Evolutionary conservation across 2,113 vertebrate genomes (phyloP).

Genomic region (Scortum barcoo): DNA sequence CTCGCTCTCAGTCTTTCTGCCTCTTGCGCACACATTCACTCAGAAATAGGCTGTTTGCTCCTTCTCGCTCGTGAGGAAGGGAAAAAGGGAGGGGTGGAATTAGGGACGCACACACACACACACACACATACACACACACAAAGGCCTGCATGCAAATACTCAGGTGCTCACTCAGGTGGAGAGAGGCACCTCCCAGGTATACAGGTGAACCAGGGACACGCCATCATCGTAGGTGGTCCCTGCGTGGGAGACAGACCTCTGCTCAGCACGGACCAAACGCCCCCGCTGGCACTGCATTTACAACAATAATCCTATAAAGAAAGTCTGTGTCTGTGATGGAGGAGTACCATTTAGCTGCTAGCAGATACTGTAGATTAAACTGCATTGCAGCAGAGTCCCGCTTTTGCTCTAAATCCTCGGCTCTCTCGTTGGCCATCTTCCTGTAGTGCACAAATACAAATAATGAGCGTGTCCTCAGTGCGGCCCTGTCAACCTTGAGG

Average conservation of each 20-base stretch:
- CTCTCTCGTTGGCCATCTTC: conserved; percentile 35
- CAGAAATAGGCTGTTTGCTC: conserved; percentile 27
- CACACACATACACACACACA: conserved; percentile 33
- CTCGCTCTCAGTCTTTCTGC: conserved; percentile 1
- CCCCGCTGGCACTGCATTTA: conserved; percentile 45
- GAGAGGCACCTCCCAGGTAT: conserved; percentile 41
- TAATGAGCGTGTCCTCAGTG: conserved; percentile 11
- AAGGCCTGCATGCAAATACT: conserved; percentile 48
- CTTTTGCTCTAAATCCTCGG: conserved; percentile 49
- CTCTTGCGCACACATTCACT: conserved; percentile 27
- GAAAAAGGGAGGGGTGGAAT: not conserved
- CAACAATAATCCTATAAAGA: conserved; percentile 42
- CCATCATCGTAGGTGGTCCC: conserved; percentile 48
- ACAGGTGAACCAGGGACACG: conserved; percentile 48
- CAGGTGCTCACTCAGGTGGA: conserved; percentile 45
- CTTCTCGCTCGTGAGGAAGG: not conserved
- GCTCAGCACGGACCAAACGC: not conserved
- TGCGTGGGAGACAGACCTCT: not conserved
- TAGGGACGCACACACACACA: conserved; percentile 18
- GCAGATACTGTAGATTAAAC: conserved; percentile 62
- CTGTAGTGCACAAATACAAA: conserved; percentile 57
- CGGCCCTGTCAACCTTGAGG: conserved; percentile 15
- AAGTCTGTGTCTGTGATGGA: conserved; percentile 57
- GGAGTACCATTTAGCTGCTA: conserved; percentile 60
- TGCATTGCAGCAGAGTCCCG: conserved; percentile 65